Evolutionary conservation across 2,797 vertebrate genomes (phyloP).

Genomic region (Lophura swinhoii): DNA sequence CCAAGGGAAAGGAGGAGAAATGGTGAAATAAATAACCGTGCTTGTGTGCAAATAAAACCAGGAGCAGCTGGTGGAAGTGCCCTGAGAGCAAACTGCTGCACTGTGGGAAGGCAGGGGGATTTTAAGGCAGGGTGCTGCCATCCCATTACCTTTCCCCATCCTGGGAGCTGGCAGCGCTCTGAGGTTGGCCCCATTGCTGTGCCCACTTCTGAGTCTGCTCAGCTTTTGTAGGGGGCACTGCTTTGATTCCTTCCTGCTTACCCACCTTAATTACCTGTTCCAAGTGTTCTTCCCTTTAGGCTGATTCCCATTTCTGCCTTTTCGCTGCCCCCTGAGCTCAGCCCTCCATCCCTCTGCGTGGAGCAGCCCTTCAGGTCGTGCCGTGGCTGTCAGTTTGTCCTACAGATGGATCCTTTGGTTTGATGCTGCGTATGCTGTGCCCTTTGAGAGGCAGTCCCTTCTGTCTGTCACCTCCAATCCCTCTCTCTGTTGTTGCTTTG

Average conservation of each 20-base stretch:
- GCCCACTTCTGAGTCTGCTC: slow-evolving; percentile 1
- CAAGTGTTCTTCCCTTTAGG: neutral
- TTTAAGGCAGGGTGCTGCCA: neutral
- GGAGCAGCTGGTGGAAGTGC: neutral
- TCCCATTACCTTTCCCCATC: slow-evolving; percentile 13
- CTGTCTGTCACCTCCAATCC: neutral
- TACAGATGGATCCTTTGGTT: neutral
- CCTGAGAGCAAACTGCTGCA: neutral
- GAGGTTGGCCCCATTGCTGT: neutral
- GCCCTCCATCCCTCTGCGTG: neutral
- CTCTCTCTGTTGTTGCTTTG: neutral
- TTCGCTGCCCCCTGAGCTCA: neutral
- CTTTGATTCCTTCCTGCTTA: slow-evolving; percentile 30
- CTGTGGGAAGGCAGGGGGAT: neutral
- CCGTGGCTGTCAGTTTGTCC: neutral
- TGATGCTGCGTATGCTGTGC: neutral
- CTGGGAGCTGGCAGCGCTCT: neutral
- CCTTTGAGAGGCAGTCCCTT: neutral
- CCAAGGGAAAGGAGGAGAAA: neutral
- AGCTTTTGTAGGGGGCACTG: neutral
- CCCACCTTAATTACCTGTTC: neutral
- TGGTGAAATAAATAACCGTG: neutral
- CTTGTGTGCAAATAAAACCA: neutral
- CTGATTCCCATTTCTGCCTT: neutral
- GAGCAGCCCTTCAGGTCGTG: neutral